Base-by-base conservation (phyloP, 2,113 vertebrate species). In the Microtus oregoni region DNA sequence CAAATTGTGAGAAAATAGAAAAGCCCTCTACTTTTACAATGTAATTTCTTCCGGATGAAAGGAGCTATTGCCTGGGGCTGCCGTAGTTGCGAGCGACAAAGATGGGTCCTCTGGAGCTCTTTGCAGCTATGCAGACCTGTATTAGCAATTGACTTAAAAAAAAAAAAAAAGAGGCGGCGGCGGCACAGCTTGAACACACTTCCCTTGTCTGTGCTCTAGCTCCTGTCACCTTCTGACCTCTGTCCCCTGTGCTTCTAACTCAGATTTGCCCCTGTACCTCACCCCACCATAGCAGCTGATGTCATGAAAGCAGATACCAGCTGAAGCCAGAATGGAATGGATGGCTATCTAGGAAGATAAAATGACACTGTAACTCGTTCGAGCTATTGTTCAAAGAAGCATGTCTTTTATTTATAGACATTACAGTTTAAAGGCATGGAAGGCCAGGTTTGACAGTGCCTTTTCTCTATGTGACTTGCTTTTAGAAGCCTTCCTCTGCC, bases 361-460 rank as follows among this genome's bases (percentile, higher is more conserved):
- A 77, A 30, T 94, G 94, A 98, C 81, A 76, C 77, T 85, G 94
- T 90, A 91, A 90, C 96, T 76, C 22, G 3, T 90, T 68, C 70
- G 68, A 68, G 93, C 88, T 86, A 79, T 93, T 97, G 96, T 97
- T 96, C 72, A 93, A 81, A 63, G 79, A 47, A 95, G 89, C 95
- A 50, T 20, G 63, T 89, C 97, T 97, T 68, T 97, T 96, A 95
- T 98, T 98, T 98, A 96, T 65, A 96, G 81, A 30, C 70, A 79
- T 96, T 98, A 95, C 89, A 96, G 96, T 95, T 97, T 95, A 96
- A 97, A 96, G 83, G 73, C 94, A 93, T 81, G 95, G 92, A 96
- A 11, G 86, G 86, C 91, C 94, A 92, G 72, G 52, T 81, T 96
- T 85, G 92, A 67, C 61, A 79, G 17, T 6, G 5, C 0, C 78